phyloP scores from a whole-genome alignment of 2,113 vertebrate genomes.

The Ciconia stormi region DNA sequence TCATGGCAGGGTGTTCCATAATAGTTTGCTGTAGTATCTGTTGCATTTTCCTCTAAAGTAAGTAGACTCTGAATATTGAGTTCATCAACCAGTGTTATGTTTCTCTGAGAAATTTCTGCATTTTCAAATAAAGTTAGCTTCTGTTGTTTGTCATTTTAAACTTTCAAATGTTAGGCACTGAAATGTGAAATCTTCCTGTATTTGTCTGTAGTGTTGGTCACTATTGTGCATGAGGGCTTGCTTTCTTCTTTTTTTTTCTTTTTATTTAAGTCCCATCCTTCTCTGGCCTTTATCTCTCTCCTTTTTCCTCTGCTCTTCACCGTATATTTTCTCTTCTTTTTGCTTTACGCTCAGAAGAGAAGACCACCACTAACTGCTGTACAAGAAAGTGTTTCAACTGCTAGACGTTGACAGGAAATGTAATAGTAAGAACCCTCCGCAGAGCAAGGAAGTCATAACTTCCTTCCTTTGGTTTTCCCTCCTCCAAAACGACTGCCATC shows the following conservation, averaged over 20 bases:
- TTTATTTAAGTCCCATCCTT: neutral
- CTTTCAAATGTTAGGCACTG: neutral
- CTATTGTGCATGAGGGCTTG: neutral
- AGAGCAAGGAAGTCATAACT: constrained; percentile 25
- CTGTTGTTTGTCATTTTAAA: constrained; percentile 4
- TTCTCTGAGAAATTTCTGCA: neutral
- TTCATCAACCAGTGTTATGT: neutral
- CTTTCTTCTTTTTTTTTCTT: neutral
- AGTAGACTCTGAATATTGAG: neutral
- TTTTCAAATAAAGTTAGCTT: neutral
- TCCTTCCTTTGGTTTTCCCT: constrained; percentile 63
- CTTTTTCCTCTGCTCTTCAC: neutral
- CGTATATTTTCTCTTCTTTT: neutral
- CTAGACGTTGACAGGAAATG: constrained; percentile 26
- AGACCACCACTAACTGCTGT: neutral
- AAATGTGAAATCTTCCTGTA: neutral
- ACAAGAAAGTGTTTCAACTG: neutral
- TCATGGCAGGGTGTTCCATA: neutral
- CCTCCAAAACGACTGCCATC: constrained; percentile 28
- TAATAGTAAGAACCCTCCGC: neutral
- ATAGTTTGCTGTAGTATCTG: neutral
- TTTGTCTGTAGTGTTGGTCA: neutral
- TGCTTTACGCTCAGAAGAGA: neutral
- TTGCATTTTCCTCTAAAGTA: neutral
- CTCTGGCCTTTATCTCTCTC: neutral